A percentile compares a stretch with the other conserved stretches of the same genome.
Conservation (phyloP, 2,888 invertebrate species). For the Helleia helle region DNA sequence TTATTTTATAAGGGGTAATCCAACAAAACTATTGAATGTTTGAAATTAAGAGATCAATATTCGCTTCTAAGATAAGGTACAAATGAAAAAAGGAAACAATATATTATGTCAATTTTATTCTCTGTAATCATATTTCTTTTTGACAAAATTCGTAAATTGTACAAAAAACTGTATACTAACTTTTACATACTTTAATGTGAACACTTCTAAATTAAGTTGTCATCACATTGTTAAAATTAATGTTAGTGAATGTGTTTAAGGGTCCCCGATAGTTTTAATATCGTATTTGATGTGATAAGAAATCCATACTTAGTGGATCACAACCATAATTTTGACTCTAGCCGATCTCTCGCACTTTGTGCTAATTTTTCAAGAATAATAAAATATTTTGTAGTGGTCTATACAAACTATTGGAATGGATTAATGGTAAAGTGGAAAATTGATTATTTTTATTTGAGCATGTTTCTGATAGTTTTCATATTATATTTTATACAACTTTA, state of each 20-base stretch:
- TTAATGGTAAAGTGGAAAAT: background rate
- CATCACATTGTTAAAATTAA: conserved; percentile 55
- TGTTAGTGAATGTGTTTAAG: conserved; percentile 45
- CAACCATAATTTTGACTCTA: conserved; percentile 49
- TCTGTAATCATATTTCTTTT: conserved; percentile 25
- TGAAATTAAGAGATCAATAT: conserved; percentile 2
- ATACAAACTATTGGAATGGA: background rate
- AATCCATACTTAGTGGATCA: conserved; percentile 52
- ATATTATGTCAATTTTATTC: conserved; percentile 40
- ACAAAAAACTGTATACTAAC: conserved; percentile 37
- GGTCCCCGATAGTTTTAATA: conserved; percentile 56
- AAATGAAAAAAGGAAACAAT: conserved; percentile 44
- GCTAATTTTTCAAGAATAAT: conserved; percentile 15
- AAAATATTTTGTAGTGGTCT: background rate
- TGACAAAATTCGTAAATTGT: conserved; percentile 29
- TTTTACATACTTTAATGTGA: conserved; percentile 37
- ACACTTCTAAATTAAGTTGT: conserved; percentile 52
- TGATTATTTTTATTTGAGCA: background rate
- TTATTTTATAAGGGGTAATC: conserved; percentile 40
- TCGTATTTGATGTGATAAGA: conserved; percentile 61
- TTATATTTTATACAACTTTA: too few species aligned
- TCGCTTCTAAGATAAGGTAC: conserved; percentile 40
- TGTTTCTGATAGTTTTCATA: too few species aligned
- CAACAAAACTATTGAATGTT: background rate
- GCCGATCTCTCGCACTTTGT: conserved; percentile 48